Evolutionary conservation across 2,888 invertebrate species (phyloP).

Genomic region (Arrhopalites spinosus): DNA sequence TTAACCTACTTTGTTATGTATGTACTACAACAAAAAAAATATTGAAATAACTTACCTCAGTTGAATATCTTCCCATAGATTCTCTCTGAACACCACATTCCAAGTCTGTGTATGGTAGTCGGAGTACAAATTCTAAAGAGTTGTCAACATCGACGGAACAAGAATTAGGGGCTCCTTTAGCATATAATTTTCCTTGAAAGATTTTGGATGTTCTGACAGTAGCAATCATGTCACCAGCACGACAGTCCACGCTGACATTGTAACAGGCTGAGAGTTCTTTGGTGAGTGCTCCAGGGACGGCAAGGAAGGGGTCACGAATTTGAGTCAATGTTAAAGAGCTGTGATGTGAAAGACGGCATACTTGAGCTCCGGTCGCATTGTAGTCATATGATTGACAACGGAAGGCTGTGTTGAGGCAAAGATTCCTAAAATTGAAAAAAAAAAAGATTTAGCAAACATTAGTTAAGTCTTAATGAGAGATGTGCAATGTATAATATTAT

Average conservation of each 20-base stretch:
- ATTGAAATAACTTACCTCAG: conserved; percentile 68
- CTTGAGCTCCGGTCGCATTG: conserved; percentile 90
- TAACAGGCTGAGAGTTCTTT: conserved; percentile 92
- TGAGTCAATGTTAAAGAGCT: conserved; percentile 85
- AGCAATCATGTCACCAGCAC: conserved; percentile 90
- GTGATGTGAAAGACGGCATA: conserved; percentile 90
- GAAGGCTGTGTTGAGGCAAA: conserved; percentile 87
- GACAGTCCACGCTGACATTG: conserved; percentile 91
- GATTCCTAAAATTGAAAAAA: conserved; percentile 65
- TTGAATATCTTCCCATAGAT: conserved; percentile 82
- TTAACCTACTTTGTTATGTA: too few species aligned
- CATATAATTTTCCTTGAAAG: conserved; percentile 93
- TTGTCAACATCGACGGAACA: conserved; percentile 88
- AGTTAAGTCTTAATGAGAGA: neutral
- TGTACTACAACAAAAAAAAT: neutral
- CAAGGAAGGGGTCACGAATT: conserved; percentile 87
- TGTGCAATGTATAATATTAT: too few species aligned
- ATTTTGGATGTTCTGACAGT: conserved; percentile 88
- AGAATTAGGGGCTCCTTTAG: conserved; percentile 90
- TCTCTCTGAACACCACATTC: conserved; percentile 92
- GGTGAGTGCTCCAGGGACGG: conserved; percentile 87
- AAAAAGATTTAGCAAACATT: neutral
- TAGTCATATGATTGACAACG: conserved; percentile 92
- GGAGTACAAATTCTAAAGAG: conserved; percentile 86
- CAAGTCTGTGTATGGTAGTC: conserved; percentile 88